Percentiles rank a stretch among this genome's conserved stretches.
These are phyloP conservation scores for Yponomeuta sedellus DNA, from an alignment of 2,888 invertebrate species.

Conservation along the genomic window DNA sequence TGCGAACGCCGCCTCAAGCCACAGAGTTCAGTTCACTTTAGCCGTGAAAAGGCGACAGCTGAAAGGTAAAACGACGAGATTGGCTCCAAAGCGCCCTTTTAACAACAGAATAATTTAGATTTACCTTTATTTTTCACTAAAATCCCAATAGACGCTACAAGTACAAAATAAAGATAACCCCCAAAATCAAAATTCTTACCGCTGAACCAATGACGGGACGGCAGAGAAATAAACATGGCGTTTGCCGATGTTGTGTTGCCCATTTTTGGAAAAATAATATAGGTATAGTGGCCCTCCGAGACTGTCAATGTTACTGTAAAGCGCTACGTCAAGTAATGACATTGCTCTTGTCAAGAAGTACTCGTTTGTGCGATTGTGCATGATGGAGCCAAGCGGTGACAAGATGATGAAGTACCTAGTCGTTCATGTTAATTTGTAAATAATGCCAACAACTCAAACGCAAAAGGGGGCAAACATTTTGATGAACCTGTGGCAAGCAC, in stretches of 20 bases:
- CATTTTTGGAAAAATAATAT: slow-evolving; percentile 13
- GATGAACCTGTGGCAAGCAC: no score
- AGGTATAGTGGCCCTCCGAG: neutral
- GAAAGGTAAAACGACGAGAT: neutral
- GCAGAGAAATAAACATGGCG: slow-evolving; percentile 70
- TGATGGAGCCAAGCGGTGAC: no score
- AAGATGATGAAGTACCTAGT: no score
- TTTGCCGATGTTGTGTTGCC: slow-evolving; percentile 36
- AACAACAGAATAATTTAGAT: neutral
- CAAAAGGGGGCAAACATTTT: no score
- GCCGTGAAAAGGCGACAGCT: neutral
- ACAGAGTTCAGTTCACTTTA: slow-evolving; percentile 25
- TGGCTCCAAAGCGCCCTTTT: slow-evolving; percentile 23
- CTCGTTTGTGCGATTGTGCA: no score
- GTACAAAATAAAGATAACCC: slow-evolving; percentile 58
- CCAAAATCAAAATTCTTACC: slow-evolving; percentile 58
- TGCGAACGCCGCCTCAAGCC: slow-evolving; percentile 37
- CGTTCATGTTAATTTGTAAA: no score
- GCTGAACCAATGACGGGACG: slow-evolving; percentile 67
- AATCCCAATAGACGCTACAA: slow-evolving; percentile 45
- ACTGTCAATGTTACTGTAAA: no score
- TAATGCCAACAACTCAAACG: no score
- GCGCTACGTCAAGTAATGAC: no score
- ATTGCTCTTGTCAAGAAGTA: no score
- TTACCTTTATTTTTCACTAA: neutral